Base-by-base conservation (phyloP, 1,140 invertebrate species). In the Solen grandis region DNA sequence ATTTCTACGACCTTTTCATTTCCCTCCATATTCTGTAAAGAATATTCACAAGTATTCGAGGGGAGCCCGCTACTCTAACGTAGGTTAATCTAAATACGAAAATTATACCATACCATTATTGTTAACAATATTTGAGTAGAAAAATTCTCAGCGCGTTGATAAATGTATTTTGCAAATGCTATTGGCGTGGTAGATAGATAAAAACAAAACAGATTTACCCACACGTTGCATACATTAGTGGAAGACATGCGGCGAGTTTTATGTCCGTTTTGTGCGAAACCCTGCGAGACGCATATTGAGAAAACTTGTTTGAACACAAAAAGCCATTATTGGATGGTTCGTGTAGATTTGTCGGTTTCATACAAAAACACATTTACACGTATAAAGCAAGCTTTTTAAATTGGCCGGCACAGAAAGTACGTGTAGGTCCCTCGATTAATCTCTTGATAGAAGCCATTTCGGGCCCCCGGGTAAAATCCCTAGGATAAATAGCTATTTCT, bases 191-290 rank as follows among this genome's bases (percentile, higher is more conserved):
- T 60, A 2, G 70, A 73, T 60, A 55, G 57, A 46, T n/a, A 16
- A 62, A 33, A 60, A 54, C 55, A 73, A 73, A 55, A 70, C 38
- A 38, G 54, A 73, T 73, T 73, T 73, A 73, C 70, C 70, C 55
- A 54, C 70, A 46, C 60, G 70, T 38, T 36, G 41, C n/a, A 27
- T 3, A 60, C 70, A 73, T 73, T 73, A 73, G 36, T n/a, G 27
- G 36, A 73, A 46, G 57, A n/a, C 70, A 60, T 36, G 54, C 29
- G 36, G 54, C 36, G 54, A 5, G n/a, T 73, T 46, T 46, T 46
- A 46, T 46, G 41, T 46, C 8, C 19, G 41, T 46, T 46, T 46
- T 19, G 19, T 8, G 8, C 41, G 19, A 46, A 46, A 46, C 41
- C 41, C 8, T 46, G 41, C 41, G 41, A 46, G 8, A 10, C 41